A percentile compares a stretch with the other conserved stretches of the same genome.
These are phyloP conservation scores for Trochalopteron elliotii DNA, from an alignment of 2,113 vertebrate genomes.

Conservation along the genomic window DNA sequence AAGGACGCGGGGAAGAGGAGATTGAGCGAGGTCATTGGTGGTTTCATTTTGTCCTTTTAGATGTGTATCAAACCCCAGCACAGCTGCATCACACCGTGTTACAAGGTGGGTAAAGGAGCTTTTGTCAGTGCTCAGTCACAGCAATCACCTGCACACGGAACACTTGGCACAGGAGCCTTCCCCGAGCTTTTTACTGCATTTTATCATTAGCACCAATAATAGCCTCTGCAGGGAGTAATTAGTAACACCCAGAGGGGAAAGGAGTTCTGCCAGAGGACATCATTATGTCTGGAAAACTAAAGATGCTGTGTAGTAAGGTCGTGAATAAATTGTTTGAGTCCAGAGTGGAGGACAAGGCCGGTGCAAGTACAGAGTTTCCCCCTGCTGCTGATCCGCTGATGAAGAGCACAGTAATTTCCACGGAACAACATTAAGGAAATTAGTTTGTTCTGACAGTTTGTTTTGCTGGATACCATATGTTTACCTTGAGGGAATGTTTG, in stretches of 20 bases:
- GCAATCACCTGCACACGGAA: not conserved
- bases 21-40: not conserved
- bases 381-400: not conserved
- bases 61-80: not conserved
- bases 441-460: constrained; percentile 29
- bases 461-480: constrained; percentile 54
- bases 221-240: constrained; percentile 84
- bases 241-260: constrained; percentile 78
- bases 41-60: not conserved
- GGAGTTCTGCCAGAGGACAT: constrained; percentile 63
- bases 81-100: not conserved
- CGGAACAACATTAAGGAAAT: constrained; percentile 37
- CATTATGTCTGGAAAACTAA: constrained; percentile 59
- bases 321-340: constrained; percentile 64
- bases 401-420: constrained; percentile 2
- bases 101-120: not conserved
- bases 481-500: constrained; percentile 59
- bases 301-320: constrained; percentile 45
- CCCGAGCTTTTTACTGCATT: constrained; percentile 17
- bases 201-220: constrained; percentile 63
- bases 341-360: not conserved
- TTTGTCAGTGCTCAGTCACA: not conserved
- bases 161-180: not conserved
- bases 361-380: constrained; percentile 18
- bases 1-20: not conserved